Base-by-base conservation (phyloP, 2,797 vertebrate species). In the Alosa sapidissima region DNA sequence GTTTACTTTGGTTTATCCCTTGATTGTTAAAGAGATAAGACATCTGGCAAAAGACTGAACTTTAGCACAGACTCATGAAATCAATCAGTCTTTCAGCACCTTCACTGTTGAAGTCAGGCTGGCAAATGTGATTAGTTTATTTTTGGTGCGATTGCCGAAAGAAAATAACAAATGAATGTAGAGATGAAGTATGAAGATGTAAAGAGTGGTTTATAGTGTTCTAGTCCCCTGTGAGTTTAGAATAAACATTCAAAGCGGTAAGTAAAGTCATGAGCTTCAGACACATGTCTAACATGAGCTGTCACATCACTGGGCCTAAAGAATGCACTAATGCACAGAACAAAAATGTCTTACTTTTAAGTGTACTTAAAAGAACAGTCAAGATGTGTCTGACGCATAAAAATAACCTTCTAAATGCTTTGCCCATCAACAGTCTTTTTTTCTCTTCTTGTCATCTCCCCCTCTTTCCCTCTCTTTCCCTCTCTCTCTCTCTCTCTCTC, bases 151-250 rank as follows among this genome's bases (percentile, higher is more conserved):
- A 52, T 52, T 52, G 11, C 11, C 33, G 14, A 16, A 14, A 41
- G 36, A 82, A 88, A 88, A 91, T 85, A 68, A 36, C 81, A 84
- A 11, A 81, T 78, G 81, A 75, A 72, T 90, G 81, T 86, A 83
- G 60, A 91, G 89, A 91, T 93, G 89, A 87, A 86, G 88, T 87
- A 84, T 81, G 87, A 84, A 88, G 89, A 92, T 92, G 92, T 91
- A 85, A 87, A 87, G 81, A 14, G 49, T 84, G 72, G 87, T 94
- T 91, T 93, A 91, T 87, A 88, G 86, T 83, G 89, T 87, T 90
- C 24, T 87, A 90, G 88, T 93, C 93, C 89, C 91, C n/a, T 16
- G 58, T 48, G 90, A 72, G 87, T 84, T 85, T 28, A 87, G 89
- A 11, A 86, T 92, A 92, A 94, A 93, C 90, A 92, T 84, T n/a